phyloP scores from a whole-genome alignment of 2,888 invertebrate genomes.

The Melanotus villosus region DNA sequence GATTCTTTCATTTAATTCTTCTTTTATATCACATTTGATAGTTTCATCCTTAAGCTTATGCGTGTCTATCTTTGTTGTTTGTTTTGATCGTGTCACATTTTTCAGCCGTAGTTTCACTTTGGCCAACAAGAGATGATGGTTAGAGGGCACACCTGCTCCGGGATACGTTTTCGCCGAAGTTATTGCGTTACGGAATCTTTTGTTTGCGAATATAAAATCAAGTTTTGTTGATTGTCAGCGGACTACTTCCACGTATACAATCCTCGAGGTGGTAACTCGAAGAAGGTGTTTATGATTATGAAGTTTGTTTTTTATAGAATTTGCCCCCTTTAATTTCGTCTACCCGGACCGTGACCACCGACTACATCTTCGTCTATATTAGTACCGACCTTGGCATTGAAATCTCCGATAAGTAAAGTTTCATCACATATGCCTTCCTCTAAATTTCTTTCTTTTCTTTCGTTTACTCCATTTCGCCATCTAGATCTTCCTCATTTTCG shows the following conservation, averaged over 20 bases:
- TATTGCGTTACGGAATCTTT: conserved; percentile 46
- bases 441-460: too few relatives aligned
- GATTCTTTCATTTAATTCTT: background rate
- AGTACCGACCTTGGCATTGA: conserved; percentile 50
- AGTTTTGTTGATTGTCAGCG: conserved; percentile 48
- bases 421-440: too few relatives aligned
- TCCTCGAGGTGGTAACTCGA: conserved; percentile 48
- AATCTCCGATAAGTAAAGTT: conserved; percentile 48
- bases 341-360: conserved; percentile 47
- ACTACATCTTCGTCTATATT: conserved; percentile 31
- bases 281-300: conserved; percentile 52
- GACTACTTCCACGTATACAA: conserved; percentile 54
- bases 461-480: too few relatives aligned
- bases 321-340: conserved; percentile 50
- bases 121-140: conserved; percentile 41
- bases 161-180: conserved; percentile 47
- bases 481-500: too few relatives aligned
- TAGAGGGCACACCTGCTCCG: too few relatives aligned
- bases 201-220: conserved; percentile 51
- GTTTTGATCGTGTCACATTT: conserved; percentile 1
- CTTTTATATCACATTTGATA: background rate
- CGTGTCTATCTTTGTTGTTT: too few relatives aligned
- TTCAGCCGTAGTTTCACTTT: conserved; percentile 25
- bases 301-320: conserved; percentile 50
- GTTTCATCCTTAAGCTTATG: conserved; percentile 23